phyloP scores from a whole-genome alignment of 2,113 vertebrate genomes.

The Vombatus ursinus region DNA sequence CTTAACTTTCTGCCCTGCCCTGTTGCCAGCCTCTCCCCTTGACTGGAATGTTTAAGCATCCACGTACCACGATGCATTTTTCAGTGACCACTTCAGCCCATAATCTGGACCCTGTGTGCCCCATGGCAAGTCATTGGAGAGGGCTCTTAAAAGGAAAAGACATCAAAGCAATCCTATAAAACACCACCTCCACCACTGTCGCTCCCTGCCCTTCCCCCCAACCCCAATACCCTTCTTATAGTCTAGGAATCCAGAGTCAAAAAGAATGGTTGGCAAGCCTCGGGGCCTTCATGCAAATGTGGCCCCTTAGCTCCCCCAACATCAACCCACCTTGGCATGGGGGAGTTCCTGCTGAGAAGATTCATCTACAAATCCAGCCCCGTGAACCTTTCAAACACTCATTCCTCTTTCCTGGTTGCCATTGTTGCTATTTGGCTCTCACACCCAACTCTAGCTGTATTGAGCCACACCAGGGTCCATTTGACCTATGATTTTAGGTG shows the following conservation, averaged over 20 bases:
- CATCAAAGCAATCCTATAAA: neutral
- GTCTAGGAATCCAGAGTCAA: neutral
- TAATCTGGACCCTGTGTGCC: slow-evolving; percentile 75
- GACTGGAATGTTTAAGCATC: slow-evolving; percentile 75
- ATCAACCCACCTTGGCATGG: neutral
- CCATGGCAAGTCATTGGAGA: neutral
- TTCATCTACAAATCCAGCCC: neutral
- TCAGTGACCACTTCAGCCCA: slow-evolving; percentile 75
- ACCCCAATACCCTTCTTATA: neutral
- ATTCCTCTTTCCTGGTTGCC: neutral
- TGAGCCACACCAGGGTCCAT: neutral
- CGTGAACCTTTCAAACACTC: neutral
- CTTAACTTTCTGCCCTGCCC: neutral
- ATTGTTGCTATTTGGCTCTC: neutral
- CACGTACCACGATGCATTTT: slow-evolving; percentile 78
- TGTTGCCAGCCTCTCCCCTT: neutral
- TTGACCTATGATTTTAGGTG: neutral
- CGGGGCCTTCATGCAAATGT: neutral
- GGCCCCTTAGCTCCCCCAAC: neutral
- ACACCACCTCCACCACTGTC: neutral
- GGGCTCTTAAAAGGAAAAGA: neutral
- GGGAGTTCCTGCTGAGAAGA: neutral
- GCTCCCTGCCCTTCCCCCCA: neutral
- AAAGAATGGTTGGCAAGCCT: neutral
- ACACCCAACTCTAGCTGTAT: neutral